These are phyloP conservation scores for Acheta domesticus DNA, from an alignment of 2,888 invertebrate species.

Conservation along the genomic window DNA sequence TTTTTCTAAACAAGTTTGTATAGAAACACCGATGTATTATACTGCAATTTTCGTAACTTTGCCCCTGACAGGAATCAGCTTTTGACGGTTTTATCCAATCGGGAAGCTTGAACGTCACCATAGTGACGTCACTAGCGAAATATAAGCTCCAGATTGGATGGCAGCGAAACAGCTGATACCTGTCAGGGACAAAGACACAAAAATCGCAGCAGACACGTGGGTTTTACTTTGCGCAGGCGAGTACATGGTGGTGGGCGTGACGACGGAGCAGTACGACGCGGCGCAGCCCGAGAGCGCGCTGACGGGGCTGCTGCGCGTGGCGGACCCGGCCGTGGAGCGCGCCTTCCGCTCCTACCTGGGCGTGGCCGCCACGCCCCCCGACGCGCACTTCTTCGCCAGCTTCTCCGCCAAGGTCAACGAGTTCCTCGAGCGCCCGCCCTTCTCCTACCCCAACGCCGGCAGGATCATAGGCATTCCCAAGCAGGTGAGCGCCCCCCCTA, in stretches of 20 bases:
- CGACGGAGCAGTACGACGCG: conserved; percentile 81
- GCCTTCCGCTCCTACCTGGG: conserved; percentile 81
- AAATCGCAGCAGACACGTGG: no score
- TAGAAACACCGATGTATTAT: no score
- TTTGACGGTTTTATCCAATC: no score
- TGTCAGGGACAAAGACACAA: no score
- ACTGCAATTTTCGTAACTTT: no score
- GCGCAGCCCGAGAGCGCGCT: conserved; percentile 75
- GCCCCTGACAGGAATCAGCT: no score
- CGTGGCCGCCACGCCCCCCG: conserved; percentile 68
- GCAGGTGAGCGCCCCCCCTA: conserved; percentile 60
- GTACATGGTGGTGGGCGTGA: conserved; percentile 90
- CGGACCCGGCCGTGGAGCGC: conserved; percentile 57
- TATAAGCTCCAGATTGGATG: no score
- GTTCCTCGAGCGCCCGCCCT: conserved; percentile 80
- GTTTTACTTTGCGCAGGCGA: conserved; percentile 66
- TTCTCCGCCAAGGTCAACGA: conserved; percentile 76
- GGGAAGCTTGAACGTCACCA: no score
- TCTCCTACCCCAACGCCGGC: conserved; percentile 80
- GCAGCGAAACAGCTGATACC: no score
- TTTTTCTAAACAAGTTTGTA: no score
- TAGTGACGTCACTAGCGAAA: no score
- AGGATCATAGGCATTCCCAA: conserved; percentile 68
- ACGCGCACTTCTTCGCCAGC: conserved; percentile 60
- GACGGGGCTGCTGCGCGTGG: conserved; percentile 65